A percentile compares a stretch with the other conserved stretches of the same genome.
phyloP scores from a whole-genome alignment of 2,888 invertebrate genomes.

The Agrenia bidenticulata region DNA sequence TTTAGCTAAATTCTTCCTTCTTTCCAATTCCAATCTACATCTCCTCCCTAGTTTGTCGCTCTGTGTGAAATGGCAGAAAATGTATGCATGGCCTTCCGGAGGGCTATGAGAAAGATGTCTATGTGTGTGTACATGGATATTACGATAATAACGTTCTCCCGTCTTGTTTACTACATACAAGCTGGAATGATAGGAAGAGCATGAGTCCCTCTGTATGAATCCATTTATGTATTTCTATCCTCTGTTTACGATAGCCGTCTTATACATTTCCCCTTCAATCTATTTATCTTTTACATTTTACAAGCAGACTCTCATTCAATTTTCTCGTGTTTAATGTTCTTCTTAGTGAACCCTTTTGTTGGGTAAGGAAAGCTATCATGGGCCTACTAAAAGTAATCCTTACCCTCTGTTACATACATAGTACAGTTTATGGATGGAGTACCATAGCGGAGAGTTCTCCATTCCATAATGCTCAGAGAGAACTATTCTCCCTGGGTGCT shows the following conservation, averaged over 20 bases:
- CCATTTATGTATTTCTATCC: neutral
- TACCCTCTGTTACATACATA: conserved; percentile 1
- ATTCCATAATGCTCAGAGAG: conserved; percentile 3
- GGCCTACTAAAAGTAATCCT: conserved; percentile 5
- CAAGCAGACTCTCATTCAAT: conserved; percentile 21
- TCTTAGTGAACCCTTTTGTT: conserved; percentile 16
- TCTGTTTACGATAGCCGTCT: conserved; percentile 3
- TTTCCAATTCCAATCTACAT: neutral
- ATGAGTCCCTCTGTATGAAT: no score
- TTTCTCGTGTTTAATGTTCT: conserved; percentile 21
- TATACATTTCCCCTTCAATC: conserved; percentile 11
- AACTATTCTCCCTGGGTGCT: conserved; percentile 16
- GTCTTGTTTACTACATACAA: no score
- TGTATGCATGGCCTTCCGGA: no score
- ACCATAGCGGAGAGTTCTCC: neutral
- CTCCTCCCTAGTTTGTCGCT: no score
- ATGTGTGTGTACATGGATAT: no score
- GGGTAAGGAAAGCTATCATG: conserved; percentile 5
- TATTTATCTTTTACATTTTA: conserved; percentile 21
- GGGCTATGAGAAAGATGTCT: no score
- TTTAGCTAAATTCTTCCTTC: conserved; percentile 13
- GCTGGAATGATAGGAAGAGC: no score
- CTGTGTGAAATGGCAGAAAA: no score
- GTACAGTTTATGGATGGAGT: neutral
- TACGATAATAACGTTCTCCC: no score